These are phyloP conservation scores for Dermolepida albohirtum DNA, from an alignment of 2,888 invertebrate genomes.

Conservation along the genomic window DNA sequence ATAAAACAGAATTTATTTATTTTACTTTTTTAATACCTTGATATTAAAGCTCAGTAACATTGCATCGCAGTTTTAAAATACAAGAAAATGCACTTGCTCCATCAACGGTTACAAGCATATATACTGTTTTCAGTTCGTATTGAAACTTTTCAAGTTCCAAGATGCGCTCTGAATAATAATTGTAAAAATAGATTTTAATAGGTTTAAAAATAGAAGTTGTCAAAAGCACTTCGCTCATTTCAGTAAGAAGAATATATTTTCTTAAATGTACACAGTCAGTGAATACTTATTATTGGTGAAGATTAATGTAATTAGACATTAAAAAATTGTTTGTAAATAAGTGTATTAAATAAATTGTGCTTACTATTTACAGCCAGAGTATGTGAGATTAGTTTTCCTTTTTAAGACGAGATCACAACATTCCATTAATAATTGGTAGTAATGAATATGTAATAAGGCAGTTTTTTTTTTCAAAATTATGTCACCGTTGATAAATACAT, in stretches of 20 bases:
- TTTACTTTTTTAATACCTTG: slow-evolving; percentile 22
- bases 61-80: slow-evolving; percentile 25
- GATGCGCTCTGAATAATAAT: no score
- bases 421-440: background rate
- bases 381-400: no score
- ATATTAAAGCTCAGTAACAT: slow-evolving; percentile 39
- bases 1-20: slow-evolving; percentile 4
- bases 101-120: slow-evolving; percentile 25
- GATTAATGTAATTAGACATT: no score
- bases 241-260: no score
- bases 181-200: no score
- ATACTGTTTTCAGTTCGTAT: background rate
- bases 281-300: no score
- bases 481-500: slow-evolving; percentile 32
- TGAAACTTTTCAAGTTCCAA: no score
- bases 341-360: slow-evolving; percentile 1
- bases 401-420: no score
- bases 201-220: no score
- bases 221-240: no score
- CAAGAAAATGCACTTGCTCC: slow-evolving; percentile 29
- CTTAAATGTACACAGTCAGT: no score
- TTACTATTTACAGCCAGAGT: slow-evolving; percentile 15
- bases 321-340: background rate
- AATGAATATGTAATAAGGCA: slow-evolving; percentile 24
- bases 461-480: slow-evolving; percentile 4